Base-by-base conservation (phyloP, 2,113 vertebrate genomes). In the Crotophaga sulcirostris region DNA sequence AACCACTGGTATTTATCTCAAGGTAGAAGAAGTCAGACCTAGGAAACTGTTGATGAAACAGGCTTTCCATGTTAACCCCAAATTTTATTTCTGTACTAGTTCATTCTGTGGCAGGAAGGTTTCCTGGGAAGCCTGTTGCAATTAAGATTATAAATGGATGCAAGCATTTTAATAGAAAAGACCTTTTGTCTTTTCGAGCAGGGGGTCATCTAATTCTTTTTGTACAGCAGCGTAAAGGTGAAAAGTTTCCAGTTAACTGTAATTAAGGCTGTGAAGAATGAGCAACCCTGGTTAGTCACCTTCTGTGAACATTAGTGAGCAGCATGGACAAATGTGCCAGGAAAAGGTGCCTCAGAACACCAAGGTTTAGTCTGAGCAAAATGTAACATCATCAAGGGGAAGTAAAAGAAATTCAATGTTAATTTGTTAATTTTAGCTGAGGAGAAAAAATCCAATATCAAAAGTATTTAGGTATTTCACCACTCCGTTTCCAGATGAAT, bases 201-300 rank as follows among this genome's bases (percentile, higher is more conserved):
- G 54, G 45, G 47, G 11, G 24, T 79, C 67, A 80, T 87, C 62
- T 75, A 51, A 63, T 91, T 94, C 54, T 79, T 93, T 90, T 66
- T 68, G 25, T 69, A 77, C 28, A 59, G 67, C 26, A 83, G 56
- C n/a, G 82, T 73, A 76, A 87, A 90, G 62, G 73, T 95, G 82
- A 87, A 83, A 64, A 68, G 47, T 90, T 96, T 82, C 26, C 1
- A 0, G 45, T 73, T 89, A 90, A 54, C 66, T 94, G 62, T 89
- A 90, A 93, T 93, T 86, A 95, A 88, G 73, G 58, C 75, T 85
- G 45, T 69, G 74, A 87, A 91, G 91, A 94, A 90, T 59, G 69
- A 68, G 51, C 84, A 92, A 44, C 76, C 40, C 54, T 84, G 86
- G 42, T 95, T 89, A 93, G 67, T 94, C 33, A 34, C 69, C 59